phyloP scores from a whole-genome alignment of 2,888 invertebrate genomes.

The Campoplex nolae region DNA sequence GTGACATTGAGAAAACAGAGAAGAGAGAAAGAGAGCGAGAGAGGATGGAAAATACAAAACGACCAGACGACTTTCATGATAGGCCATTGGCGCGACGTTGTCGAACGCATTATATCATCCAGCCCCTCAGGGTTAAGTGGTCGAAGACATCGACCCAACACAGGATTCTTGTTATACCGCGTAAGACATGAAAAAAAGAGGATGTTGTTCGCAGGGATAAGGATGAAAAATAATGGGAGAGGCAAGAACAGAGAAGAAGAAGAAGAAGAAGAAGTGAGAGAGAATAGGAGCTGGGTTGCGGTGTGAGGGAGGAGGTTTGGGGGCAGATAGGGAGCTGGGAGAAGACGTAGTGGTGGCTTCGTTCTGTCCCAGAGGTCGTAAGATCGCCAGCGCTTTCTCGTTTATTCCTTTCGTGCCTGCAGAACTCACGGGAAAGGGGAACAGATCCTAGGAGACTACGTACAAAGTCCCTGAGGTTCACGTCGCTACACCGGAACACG shows the following conservation, averaged over 20 bases:
- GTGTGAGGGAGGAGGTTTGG: constrained; percentile 39
- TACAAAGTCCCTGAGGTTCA: constrained; percentile 47
- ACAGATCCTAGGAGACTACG: constrained; percentile 53
- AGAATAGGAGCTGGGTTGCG: constrained; percentile 22
- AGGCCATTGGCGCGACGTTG: constrained; percentile 57
- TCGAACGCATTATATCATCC: constrained; percentile 41
- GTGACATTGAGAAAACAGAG: not conserved
- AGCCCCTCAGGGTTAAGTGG: constrained; percentile 37
- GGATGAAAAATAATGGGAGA: constrained; percentile 44
- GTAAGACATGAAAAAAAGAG: constrained; percentile 23
- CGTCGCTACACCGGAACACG: constrained; percentile 40
- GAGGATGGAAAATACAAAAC: not conserved
- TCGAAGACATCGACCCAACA: constrained; percentile 32
- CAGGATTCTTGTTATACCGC: constrained; percentile 38
- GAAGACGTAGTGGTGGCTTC: constrained; percentile 43
- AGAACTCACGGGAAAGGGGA: constrained; percentile 51
- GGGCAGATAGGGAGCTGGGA: constrained; percentile 9
- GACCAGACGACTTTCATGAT: constrained; percentile 37
- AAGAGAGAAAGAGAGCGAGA: not conserved
- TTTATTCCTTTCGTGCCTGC: constrained; percentile 63
- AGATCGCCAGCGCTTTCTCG: constrained; percentile 66
- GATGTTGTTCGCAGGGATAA: constrained; percentile 41
- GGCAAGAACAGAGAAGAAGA: constrained; percentile 17
- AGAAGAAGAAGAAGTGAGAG: not conserved
- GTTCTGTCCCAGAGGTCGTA: constrained; percentile 69